phyloP scores from a whole-genome alignment of 2,113 vertebrate genomes.

The Micromys minutus region DNA sequence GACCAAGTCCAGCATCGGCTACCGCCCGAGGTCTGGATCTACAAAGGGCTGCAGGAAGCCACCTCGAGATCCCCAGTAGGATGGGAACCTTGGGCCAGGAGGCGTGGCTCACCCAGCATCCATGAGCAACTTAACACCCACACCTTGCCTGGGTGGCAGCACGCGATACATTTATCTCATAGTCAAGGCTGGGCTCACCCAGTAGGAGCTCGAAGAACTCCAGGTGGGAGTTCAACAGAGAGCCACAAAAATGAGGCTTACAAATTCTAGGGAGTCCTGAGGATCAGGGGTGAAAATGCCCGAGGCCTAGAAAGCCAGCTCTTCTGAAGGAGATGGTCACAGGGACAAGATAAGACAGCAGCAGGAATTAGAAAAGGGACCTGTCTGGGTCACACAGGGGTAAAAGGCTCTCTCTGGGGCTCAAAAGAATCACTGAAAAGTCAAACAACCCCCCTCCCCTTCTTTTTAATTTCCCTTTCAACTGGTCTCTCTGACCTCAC shows the following conservation, averaged over 20 bases:
- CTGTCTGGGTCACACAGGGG: background rate
- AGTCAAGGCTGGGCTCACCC: too few relatives aligned
- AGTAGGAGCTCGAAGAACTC: too few relatives aligned
- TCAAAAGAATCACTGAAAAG: background rate
- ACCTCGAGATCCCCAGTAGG: background rate
- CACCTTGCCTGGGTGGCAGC: background rate
- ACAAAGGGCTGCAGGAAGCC: slow-evolving; percentile 58
- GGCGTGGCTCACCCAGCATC: background rate
- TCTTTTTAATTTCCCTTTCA: background rate
- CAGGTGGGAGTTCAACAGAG: too few relatives aligned
- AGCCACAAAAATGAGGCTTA: background rate
- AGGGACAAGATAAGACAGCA: background rate
- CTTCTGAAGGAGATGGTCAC: background rate
- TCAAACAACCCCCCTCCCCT: too few relatives aligned
- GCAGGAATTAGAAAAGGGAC: background rate
- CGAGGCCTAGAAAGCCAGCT: background rate
- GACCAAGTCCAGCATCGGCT: slow-evolving; percentile 15
- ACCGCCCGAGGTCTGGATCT: slow-evolving; percentile 7
- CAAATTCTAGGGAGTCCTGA: background rate
- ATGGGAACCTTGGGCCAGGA: background rate
- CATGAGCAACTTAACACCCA: background rate
- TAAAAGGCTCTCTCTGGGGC: background rate
- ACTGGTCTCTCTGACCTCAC: background rate
- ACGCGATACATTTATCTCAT: too few relatives aligned
- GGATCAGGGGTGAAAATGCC: background rate